A percentile compares a stretch with the other conserved stretches of the same genome.
These are phyloP conservation scores for Erebia epiphron DNA, from an alignment of 2,888 invertebrate species.

Conservation along the genomic window DNA sequence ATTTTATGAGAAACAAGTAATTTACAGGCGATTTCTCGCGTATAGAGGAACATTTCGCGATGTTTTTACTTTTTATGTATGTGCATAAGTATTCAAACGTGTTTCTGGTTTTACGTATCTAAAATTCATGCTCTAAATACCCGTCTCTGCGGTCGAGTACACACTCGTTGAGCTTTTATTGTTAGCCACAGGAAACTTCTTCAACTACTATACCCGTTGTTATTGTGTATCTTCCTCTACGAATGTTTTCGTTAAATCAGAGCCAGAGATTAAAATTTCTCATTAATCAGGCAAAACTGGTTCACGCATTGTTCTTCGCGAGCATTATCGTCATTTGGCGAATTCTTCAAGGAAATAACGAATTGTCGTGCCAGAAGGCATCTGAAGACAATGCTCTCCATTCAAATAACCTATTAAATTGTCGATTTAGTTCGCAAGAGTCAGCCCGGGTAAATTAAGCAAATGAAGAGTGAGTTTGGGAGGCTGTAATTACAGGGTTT, in stretches of 20 bases:
- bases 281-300: slow-evolving; percentile 10
- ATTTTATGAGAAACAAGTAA: slow-evolving; percentile 28
- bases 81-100: slow-evolving; percentile 33
- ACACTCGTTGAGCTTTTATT: slow-evolving; percentile 62
- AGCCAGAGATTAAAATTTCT: slow-evolving; percentile 17
- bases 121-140: slow-evolving; percentile 70
- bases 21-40: slow-evolving; percentile 19
- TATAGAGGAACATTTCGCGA: slow-evolving; percentile 1
- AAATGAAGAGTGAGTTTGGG: slow-evolving; percentile 78
- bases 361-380: slow-evolving; percentile 61
- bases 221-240: slow-evolving; percentile 25
- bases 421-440: slow-evolving; percentile 70
- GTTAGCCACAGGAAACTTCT: slow-evolving; percentile 63
- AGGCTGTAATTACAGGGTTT: slow-evolving; percentile 75
- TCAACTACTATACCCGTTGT: slow-evolving; percentile 41
- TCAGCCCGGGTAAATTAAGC: slow-evolving; percentile 76
- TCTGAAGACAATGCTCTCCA: slow-evolving; percentile 75
- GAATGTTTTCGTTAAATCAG: slow-evolving; percentile 17
- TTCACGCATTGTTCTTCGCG: slow-evolving; percentile 8
- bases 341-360: slow-evolving; percentile 31
- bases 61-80: slow-evolving; percentile 12
- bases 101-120: slow-evolving; percentile 56
- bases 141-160: slow-evolving; percentile 50
- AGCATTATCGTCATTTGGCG: slow-evolving; percentile 37
- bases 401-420: slow-evolving; percentile 77